phyloP scores from a whole-genome alignment of 2,113 vertebrate genomes.

The Toxotes chatareus region DNA sequence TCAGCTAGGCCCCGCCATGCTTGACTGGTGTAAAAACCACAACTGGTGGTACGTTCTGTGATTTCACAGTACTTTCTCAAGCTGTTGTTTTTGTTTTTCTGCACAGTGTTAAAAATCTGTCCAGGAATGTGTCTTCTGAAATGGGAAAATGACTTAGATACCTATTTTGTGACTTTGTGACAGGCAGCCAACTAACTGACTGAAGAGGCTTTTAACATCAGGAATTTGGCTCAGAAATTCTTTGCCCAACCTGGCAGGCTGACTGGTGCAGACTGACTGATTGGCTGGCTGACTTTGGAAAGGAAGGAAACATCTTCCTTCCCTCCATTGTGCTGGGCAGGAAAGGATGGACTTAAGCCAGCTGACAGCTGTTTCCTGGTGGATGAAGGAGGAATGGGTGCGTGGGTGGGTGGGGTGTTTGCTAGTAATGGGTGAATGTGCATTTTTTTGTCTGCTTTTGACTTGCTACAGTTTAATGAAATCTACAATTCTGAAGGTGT shows the following conservation, averaged over 20 bases:
- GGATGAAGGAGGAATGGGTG: conserved; percentile 68
- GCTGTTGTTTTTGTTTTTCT: conserved; percentile 12
- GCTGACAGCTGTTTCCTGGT: conserved; percentile 82
- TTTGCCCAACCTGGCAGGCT: conserved; percentile 44
- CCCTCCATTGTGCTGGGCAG: conserved; percentile 82
- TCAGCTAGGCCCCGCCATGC: neutral
- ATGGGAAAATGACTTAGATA: neutral
- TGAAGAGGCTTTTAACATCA: conserved; percentile 17
- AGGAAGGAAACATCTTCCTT: conserved; percentile 82
- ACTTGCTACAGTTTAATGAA: conserved; percentile 21
- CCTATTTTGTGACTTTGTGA: conserved; percentile 4
- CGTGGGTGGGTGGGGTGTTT: conserved; percentile 55
- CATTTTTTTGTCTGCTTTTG: conserved; percentile 17
- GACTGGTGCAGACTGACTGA: conserved; percentile 26
- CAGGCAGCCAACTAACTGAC: neutral
- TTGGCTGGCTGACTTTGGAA: conserved; percentile 53
- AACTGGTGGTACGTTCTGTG: neutral
- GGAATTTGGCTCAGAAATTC: conserved; percentile 42
- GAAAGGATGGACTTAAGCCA: conserved; percentile 79
- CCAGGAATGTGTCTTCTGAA: neutral
- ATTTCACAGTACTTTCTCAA: neutral
- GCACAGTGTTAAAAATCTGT: neutral
- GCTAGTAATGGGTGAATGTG: conserved; percentile 37
- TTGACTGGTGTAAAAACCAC: conserved; percentile 23
- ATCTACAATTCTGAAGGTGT: neutral